These are phyloP conservation scores for Cephalopachus bancanus DNA, from an alignment of 2,797 vertebrate genomes.

Conservation along the genomic window DNA sequence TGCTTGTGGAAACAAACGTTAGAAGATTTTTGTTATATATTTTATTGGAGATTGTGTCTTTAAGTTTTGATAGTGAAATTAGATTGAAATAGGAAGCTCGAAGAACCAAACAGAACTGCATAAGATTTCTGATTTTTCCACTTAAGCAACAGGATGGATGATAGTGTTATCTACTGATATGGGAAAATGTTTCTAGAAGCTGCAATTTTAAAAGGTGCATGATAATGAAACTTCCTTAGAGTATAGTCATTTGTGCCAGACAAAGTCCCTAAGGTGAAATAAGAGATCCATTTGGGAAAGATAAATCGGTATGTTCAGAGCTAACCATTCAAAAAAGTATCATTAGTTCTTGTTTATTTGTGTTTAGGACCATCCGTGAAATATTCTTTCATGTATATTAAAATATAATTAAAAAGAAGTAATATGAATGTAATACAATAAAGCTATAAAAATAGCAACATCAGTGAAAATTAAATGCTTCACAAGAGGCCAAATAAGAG, in stretches of 20 bases:
- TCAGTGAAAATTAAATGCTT: not conserved
- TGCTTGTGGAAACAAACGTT: not conserved
- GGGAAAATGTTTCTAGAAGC: not conserved
- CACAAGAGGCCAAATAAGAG: not conserved
- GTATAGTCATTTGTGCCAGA: not conserved
- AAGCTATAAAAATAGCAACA: not conserved
- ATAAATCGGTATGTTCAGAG: not conserved
- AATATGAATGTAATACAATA: not conserved
- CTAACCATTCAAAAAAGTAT: not conserved
- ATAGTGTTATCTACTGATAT: not conserved
- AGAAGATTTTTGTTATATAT: not conserved
- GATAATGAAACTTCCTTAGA: not conserved
- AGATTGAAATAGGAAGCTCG: not conserved
- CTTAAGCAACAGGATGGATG: not conserved
- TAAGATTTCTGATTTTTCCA: not conserved
- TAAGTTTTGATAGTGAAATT: not conserved
- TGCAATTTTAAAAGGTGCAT: not conserved
- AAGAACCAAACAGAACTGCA: not conserved
- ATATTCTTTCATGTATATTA: not conserved
- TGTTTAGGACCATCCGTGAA: not conserved
- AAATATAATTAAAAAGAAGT: constrained; percentile 42
- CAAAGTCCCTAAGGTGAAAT: not conserved
- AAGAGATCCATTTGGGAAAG: not conserved
- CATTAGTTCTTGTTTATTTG: not conserved
- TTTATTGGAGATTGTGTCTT: not conserved